A percentile compares a stretch with the other conserved stretches of the same genome.
Conservation (phyloP, 2,113 vertebrate species). For the Callocephalon fimbriatum region DNA sequence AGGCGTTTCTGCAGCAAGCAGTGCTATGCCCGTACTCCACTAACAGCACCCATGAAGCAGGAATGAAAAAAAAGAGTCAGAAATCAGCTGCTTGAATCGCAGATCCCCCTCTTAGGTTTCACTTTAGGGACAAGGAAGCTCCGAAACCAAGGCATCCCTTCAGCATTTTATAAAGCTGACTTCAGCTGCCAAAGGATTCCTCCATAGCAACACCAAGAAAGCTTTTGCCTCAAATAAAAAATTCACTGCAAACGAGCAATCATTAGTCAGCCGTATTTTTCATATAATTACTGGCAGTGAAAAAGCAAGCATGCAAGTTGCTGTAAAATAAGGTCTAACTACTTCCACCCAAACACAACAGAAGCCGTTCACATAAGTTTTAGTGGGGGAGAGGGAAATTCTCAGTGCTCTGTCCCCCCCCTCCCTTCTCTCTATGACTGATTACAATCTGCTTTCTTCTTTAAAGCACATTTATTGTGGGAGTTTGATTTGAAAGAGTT, state of each 20-base stretch:
- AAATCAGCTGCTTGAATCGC: neutral
- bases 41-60: neutral
- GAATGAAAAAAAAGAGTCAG: neutral
- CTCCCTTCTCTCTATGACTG: neutral
- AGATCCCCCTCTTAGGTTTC: neutral
- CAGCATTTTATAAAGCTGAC: neutral
- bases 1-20: neutral
- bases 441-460: conserved; percentile 63
- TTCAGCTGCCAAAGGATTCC: conserved; percentile 31
- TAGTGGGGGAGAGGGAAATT: conserved; percentile 25
- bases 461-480: conserved; percentile 70
- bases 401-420: neutral
- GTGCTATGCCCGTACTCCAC: neutral
- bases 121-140: neutral
- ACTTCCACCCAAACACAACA: conserved; percentile 75
- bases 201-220: neutral
- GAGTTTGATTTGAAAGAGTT: conserved; percentile 69
- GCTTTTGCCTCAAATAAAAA: conserved; percentile 37
- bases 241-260: conserved; percentile 37
- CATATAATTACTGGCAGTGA: conserved; percentile 64
- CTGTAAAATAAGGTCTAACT: conserved; percentile 56
- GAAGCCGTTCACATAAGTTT: conserved; percentile 58
- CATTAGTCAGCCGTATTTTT: conserved; percentile 69
- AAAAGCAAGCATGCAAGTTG: conserved; percentile 40
- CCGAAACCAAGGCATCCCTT: neutral